Evolutionary conservation across 2,888 invertebrate species (phyloP).

Genomic region (Clunio marinus): DNA sequence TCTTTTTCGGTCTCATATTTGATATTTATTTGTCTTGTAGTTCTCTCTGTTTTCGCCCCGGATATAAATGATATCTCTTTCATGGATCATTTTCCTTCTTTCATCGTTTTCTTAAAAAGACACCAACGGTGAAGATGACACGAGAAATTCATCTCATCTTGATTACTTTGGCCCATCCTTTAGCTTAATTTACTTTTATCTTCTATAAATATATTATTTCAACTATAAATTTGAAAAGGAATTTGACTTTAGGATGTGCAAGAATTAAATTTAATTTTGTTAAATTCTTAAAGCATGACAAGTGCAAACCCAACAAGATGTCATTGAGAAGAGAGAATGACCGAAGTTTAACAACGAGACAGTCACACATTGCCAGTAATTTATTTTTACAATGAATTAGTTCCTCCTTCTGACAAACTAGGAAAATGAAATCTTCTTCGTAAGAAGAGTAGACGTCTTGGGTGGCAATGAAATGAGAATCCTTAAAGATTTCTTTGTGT

Average conservation of each 20-base stretch:
- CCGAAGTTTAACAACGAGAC: not conserved
- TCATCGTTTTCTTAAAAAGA: not conserved
- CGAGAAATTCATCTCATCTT: too few species aligned
- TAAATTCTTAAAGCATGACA: too few species aligned
- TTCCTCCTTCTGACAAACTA: not conserved
- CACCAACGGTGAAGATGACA: slow-evolving; percentile 23
- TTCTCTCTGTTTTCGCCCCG: not conserved
- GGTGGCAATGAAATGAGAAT: not conserved
- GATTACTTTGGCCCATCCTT: too few species aligned
- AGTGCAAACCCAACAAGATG: too few species aligned
- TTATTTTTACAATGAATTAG: not conserved
- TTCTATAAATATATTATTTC: too few species aligned
- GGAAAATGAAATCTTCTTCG: not conserved
- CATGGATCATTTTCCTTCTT: not conserved
- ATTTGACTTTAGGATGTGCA: too few species aligned
- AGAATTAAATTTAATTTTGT: too few species aligned
- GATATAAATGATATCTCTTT: slow-evolving; percentile 25
- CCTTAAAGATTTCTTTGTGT: too few species aligned
- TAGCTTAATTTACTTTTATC: too few species aligned
- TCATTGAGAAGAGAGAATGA: too few species aligned
- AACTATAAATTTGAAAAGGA: too few species aligned
- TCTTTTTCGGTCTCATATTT: not conserved
- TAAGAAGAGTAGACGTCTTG: not conserved
- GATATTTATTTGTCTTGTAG: slow-evolving; percentile 1
- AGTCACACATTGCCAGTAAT: not conserved